Evolutionary conservation across 1,140 invertebrate species (phyloP).

Genomic region (Stegodyphus dumicola): DNA sequence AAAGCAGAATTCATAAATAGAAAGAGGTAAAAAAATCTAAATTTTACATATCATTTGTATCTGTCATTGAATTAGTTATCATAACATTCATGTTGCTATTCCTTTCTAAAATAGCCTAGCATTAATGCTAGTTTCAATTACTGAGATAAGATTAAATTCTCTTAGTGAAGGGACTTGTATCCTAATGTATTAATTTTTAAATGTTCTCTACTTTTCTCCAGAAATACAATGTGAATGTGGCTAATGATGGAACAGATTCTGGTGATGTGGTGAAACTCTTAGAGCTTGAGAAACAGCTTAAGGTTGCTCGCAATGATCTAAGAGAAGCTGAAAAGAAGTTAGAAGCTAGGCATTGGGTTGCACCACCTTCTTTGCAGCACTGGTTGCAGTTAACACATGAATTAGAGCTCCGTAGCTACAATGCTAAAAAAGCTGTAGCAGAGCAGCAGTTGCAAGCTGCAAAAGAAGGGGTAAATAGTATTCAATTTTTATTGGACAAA

Average conservation of each 20-base stretch:
- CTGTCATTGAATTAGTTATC: too few relatives aligned
- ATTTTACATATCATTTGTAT: too few relatives aligned
- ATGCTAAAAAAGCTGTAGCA: slow-evolving; percentile 84
- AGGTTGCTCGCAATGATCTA: slow-evolving; percentile 73
- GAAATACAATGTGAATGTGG: not conserved
- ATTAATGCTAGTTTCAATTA: too few relatives aligned
- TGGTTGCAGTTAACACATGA: slow-evolving; percentile 96
- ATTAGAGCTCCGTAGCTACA: slow-evolving; percentile 88
- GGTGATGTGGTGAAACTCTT: not conserved
- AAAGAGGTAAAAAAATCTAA: too few relatives aligned
- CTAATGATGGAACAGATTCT: not conserved
- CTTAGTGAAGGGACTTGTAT: too few relatives aligned
- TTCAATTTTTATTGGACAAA: not conserved
- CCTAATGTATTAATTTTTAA: not conserved
- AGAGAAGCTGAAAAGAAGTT: slow-evolving; percentile 88
- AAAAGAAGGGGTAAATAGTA: slow-evolving; percentile 70
- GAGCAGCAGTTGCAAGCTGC: slow-evolving; percentile 77
- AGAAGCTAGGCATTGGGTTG: slow-evolving; percentile 87
- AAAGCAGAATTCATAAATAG: too few relatives aligned
- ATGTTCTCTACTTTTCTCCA: not conserved
- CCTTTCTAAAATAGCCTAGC: too few relatives aligned
- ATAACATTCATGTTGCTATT: too few relatives aligned
- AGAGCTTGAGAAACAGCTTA: slow-evolving; percentile 61
- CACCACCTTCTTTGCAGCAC: slow-evolving; percentile 85
- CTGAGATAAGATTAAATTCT: too few relatives aligned